phyloP scores from a whole-genome alignment of 2,888 invertebrate species.

The Sphaeridia pumilis region DNA sequence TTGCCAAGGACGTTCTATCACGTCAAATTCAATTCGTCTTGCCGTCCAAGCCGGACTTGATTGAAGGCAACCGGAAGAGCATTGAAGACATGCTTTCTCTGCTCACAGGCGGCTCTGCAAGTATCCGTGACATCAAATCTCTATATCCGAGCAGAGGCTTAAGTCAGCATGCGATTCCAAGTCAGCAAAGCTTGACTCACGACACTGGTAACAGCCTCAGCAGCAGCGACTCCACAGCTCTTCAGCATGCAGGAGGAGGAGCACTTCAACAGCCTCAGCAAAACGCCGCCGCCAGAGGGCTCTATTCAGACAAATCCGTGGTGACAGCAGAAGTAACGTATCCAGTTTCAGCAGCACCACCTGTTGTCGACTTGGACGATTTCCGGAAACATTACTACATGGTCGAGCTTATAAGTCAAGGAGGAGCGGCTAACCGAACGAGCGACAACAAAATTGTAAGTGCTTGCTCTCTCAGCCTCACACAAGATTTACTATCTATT shows the following conservation, averaged over 20 bases:
- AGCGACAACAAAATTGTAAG: constrained; percentile 16
- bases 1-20: constrained; percentile 62
- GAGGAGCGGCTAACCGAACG: background rate
- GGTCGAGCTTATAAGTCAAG: constrained; percentile 1
- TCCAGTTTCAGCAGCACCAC: constrained; percentile 25
- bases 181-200: background rate
- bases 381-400: constrained; percentile 23
- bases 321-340: constrained; percentile 32
- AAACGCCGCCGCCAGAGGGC: constrained; percentile 18
- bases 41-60: constrained; percentile 47
- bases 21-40: constrained; percentile 70
- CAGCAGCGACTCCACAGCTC: background rate
- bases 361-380: constrained; percentile 28
- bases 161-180: constrained; percentile 7
- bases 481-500: too few species aligned
- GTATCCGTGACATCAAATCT: constrained; percentile 21
- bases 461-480: too few species aligned
- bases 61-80: constrained; percentile 57
- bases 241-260: background rate
- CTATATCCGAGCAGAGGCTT: constrained; percentile 14
- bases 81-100: constrained; percentile 63
- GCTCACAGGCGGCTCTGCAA: constrained; percentile 65
- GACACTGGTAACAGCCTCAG: background rate
- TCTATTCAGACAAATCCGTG: constrained; percentile 22
- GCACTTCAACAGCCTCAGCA: constrained; percentile 3